phyloP scores from a whole-genome alignment of 2,888 invertebrate species.

The Sesamia inferens region DNA sequence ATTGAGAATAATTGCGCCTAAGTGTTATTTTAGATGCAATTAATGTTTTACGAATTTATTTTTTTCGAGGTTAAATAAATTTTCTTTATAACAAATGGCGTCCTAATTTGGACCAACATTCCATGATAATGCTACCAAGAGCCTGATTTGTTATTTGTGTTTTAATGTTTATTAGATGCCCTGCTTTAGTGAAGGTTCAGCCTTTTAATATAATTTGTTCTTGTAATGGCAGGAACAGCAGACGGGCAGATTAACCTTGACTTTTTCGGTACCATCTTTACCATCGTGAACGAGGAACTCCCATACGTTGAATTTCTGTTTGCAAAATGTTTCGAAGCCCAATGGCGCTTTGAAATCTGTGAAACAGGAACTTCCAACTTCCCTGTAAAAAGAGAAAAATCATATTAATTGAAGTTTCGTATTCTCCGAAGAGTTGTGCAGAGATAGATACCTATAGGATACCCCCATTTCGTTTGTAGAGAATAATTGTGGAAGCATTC shows the following conservation, averaged over 20 bases:
- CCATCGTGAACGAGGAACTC: slow-evolving; percentile 77
- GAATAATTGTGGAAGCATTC: background rate
- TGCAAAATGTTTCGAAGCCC: slow-evolving; percentile 75
- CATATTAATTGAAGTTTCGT: background rate
- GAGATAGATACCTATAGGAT: background rate
- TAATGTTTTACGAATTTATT: too few relatives aligned
- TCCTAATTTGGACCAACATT: too few relatives aligned
- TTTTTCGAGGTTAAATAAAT: too few relatives aligned
- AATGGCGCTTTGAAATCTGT: slow-evolving; percentile 65
- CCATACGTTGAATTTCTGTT: slow-evolving; percentile 80
- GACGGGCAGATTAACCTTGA: slow-evolving; percentile 76
- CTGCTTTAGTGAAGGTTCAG: background rate
- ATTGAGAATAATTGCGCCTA: background rate
- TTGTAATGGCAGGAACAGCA: slow-evolving; percentile 84
- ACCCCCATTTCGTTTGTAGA: background rate
- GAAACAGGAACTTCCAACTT: slow-evolving; percentile 74
- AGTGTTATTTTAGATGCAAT: too few relatives aligned
- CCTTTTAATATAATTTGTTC: slow-evolving; percentile 29
- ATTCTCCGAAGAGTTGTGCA: background rate
- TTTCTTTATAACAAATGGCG: too few relatives aligned
- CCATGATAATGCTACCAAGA: background rate
- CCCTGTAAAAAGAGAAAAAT: slow-evolving; percentile 63
- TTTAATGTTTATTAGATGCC: background rate
- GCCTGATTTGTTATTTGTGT: background rate
- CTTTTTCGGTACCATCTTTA: slow-evolving; percentile 73